A percentile compares a stretch with the other conserved stretches of the same genome.
phyloP scores from a whole-genome alignment of 2,888 invertebrate genomes.

The Ormyrus rosae region DNA sequence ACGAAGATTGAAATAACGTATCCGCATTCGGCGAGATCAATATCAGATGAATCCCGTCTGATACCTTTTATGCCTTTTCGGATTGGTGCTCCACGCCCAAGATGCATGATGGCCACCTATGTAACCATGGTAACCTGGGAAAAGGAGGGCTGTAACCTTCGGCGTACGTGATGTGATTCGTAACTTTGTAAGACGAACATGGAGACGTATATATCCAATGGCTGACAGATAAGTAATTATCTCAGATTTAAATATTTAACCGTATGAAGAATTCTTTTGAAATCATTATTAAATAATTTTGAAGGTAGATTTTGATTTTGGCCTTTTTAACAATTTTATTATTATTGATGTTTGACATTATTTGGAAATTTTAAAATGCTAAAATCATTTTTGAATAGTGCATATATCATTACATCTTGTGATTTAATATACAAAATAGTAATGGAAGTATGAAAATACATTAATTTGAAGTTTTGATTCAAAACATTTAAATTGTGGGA shows the following conservation, averaged over 20 bases:
- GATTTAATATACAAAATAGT: no score
- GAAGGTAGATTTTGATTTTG: neutral
- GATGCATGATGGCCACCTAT: constrained; percentile 65
- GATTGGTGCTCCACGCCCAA: constrained; percentile 63
- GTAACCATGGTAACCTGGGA: constrained; percentile 66
- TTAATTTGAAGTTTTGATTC: no score
- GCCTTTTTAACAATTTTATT: neutral
- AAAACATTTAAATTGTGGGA: no score
- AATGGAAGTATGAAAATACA: no score
- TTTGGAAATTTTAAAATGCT: neutral
- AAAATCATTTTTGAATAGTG: neutral
- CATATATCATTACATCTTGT: no score
- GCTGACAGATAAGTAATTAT: neutral
- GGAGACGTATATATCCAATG: constrained; percentile 21
- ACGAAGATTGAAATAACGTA: no score
- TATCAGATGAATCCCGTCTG: constrained; percentile 30
- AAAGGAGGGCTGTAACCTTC: constrained; percentile 48
- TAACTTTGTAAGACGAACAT: constrained; percentile 29
- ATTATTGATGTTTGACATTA: neutral
- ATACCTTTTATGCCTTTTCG: constrained; percentile 12
- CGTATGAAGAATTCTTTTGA: neutral
- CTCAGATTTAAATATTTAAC: neutral
- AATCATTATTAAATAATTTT: neutral
- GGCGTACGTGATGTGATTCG: constrained; percentile 27
- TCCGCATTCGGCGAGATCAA: constrained; percentile 32